phyloP scores from a whole-genome alignment of 2,113 vertebrate species.

The Kryptolebias marmoratus region DNA sequence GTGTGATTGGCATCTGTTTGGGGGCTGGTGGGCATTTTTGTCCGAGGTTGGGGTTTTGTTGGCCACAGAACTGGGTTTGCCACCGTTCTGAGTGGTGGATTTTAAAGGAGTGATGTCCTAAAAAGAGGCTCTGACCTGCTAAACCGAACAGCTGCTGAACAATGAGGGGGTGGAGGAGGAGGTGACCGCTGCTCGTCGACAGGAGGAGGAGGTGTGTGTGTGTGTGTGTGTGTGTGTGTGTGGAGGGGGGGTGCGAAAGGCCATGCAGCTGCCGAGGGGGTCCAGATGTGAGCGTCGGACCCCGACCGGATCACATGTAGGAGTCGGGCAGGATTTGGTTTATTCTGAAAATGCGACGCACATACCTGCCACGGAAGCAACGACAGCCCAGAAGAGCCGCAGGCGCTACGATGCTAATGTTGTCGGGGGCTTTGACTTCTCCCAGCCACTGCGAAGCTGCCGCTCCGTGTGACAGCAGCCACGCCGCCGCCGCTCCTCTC shows the following conservation, averaged over 20 bases:
- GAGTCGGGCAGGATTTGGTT: slow-evolving; percentile 35
- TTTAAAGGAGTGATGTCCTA: slow-evolving; percentile 10
- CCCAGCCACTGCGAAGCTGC: slow-evolving; percentile 76
- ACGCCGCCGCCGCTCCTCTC: slow-evolving; percentile 52
- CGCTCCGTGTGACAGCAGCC: slow-evolving; percentile 72
- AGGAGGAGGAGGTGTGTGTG: slow-evolving; percentile 25
- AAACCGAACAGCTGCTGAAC: slow-evolving; percentile 35
- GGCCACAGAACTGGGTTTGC: slow-evolving; percentile 9
- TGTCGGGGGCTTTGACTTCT: slow-evolving; percentile 81
- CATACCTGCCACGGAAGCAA: slow-evolving; percentile 74
- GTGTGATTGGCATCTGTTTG: not conserved
- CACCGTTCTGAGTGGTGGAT: slow-evolving; percentile 22
- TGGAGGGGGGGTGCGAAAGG: slow-evolving; percentile 37
- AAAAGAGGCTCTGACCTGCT: slow-evolving; percentile 17
- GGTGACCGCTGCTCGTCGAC: slow-evolving; percentile 13
- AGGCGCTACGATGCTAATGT: slow-evolving; percentile 77
- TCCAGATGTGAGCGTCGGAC: slow-evolving; percentile 49
- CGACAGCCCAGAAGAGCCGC: slow-evolving; percentile 76
- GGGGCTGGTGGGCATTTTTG: not conserved
- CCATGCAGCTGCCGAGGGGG: slow-evolving; percentile 40
- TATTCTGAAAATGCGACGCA: slow-evolving; percentile 70
- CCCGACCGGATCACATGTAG: slow-evolving; percentile 10
- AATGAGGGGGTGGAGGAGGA: slow-evolving; percentile 31
- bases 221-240: too few species aligned
- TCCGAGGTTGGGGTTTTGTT: not conserved